Conservation (phyloP, 2,797 vertebrate species). For the Sebastes steindachneri region DNA sequence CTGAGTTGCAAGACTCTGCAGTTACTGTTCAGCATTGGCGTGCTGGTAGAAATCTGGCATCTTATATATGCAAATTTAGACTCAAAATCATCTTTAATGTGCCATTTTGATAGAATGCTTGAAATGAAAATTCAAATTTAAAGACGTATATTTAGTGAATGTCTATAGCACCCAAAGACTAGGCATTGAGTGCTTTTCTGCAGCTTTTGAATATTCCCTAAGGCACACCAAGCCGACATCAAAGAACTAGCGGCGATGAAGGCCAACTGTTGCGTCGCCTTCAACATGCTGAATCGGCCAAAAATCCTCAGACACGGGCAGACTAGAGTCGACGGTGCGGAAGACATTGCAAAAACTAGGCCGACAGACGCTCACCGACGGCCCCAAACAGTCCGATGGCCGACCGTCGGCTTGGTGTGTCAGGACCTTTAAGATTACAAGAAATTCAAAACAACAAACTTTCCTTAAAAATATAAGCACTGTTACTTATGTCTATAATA, state of each 20-base stretch:
- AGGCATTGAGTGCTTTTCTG: conserved; percentile 13
- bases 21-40: not conserved
- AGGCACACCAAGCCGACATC: no score
- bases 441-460: no score
- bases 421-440: no score
- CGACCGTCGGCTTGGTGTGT: no score
- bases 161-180: not conserved
- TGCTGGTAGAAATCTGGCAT: not conserved
- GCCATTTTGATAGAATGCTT: not conserved
- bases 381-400: no score
- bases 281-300: no score
- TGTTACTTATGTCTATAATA: not conserved
- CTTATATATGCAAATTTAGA: not conserved
- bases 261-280: no score
- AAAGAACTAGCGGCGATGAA: no score
- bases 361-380: no score
- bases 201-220: conserved; percentile 9
- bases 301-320: no score
- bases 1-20: conserved; percentile 10
- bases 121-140: not conserved
- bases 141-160: not conserved
- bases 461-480: not conserved
- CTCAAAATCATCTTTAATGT: not conserved
- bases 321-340: no score
- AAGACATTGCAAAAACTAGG: no score